Evolutionary conservation across 2,888 invertebrate genomes (phyloP), one percentile per base, ranked within the genome.

Genomic region (Unio pictorum): DNA sequence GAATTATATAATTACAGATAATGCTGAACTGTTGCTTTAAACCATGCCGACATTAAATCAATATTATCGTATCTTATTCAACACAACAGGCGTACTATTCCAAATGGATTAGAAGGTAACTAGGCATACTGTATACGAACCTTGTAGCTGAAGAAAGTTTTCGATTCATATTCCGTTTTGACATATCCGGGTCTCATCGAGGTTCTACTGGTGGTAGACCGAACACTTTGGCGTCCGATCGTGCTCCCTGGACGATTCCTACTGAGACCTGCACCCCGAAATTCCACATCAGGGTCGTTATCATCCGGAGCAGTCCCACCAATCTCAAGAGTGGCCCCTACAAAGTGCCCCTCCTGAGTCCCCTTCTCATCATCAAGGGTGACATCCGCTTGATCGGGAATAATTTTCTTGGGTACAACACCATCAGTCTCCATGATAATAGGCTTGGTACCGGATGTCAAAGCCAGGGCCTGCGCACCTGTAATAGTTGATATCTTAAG

Each of bases 241-340:
- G 81, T 80, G 57, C 83, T 83, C 34, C 86, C 86, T 8, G 86
- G 86, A 1, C 85, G 81, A 62, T 81, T 79, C 26, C 80, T 66
- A 64, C 76, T 77, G 26, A 80, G 71, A 18, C 75, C 75, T 20
- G 72, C 68, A 15, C 74, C 78, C 8, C 73, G 68, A 62, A 79
- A 78, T 17, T 78, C 79, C 0, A 80, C 80, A 15, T 73, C 71
- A 20, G 72, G 72, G 23, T 78, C 80, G 6, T 79, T 68, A 1
- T 68, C 66, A 26, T 72, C 72, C 15, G 64, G 69, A 15, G 67
- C 70, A 3, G 72, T 75, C 28, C 73, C 81, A 60, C 69, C 76
- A 62, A 85, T 81, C 64, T 85, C 80, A 20, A 86, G 66, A 1
- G 86, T 86, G 64, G 86, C 86, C 55, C 84, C 84, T 23, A 78